Conservation (phyloP, 2,888 invertebrate genomes). For the Gnatocerus cornutus region DNA sequence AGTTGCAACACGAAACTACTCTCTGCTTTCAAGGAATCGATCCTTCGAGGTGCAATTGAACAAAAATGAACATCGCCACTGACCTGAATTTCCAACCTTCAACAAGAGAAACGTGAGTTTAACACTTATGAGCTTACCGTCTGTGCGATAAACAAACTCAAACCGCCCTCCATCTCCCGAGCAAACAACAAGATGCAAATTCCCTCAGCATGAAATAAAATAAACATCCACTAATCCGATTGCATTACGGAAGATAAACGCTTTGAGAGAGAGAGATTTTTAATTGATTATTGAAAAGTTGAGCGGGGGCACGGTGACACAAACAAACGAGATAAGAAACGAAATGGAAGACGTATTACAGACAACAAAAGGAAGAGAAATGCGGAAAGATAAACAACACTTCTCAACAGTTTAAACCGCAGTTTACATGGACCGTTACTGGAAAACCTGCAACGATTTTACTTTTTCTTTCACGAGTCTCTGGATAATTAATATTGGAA, state of each 20-base stretch:
- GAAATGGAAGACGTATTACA: too few species aligned
- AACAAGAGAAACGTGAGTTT: slow-evolving; percentile 1
- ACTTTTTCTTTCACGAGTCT: too few species aligned
- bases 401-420: too few species aligned
- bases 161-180: neutral
- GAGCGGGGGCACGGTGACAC: neutral
- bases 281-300: slow-evolving; percentile 6
- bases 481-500: too few species aligned
- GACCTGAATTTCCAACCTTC: slow-evolving; percentile 5
- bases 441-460: too few species aligned
- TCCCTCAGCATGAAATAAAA: neutral
- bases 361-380: too few species aligned
- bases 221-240: slow-evolving; percentile 1
- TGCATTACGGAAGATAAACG: neutral
- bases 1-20: slow-evolving; percentile 4
- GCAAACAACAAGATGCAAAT: slow-evolving; percentile 3
- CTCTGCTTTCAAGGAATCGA: slow-evolving; percentile 2
- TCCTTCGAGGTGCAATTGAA: slow-evolving; percentile 8
- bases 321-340: too few species aligned
- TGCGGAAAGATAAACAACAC: too few species aligned
- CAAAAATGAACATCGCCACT: slow-evolving; percentile 14
- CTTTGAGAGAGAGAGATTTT: neutral
- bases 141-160: neutral
- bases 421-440: too few species aligned
- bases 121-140: slow-evolving; percentile 7